A percentile compares a stretch with the other conserved stretches of the same genome.
Conservation (phyloP, 2,797 vertebrate genomes). For the Tangara arthus region DNA sequence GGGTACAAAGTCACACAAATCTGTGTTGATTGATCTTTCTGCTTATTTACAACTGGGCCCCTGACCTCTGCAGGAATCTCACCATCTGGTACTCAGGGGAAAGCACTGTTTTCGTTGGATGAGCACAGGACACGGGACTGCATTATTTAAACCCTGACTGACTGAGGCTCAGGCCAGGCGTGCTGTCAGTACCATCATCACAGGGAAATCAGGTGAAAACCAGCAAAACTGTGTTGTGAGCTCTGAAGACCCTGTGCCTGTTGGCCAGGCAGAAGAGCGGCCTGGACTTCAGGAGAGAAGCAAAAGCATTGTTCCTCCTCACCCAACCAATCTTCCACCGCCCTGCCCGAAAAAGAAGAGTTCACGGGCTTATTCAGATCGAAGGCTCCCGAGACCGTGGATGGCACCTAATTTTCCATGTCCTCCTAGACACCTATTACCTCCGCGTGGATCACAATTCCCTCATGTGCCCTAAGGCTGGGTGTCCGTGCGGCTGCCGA, state of each 20-base stretch:
- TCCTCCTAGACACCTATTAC: not conserved
- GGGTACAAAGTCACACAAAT: not conserved
- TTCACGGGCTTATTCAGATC: no score
- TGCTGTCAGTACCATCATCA: not conserved
- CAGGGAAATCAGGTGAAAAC: not conserved
- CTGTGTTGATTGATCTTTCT: not conserved
- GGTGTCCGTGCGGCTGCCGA: fast-evolving
- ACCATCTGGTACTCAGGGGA: no score
- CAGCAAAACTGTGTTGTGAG: not conserved
- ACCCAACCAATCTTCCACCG: no score
- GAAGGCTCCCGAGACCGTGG: fast-evolving
- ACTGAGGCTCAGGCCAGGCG: not conserved
- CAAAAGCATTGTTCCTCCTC: not conserved
- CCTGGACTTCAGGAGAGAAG: not conserved
- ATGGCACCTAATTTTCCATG: fast-evolving
- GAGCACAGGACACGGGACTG: not conserved
- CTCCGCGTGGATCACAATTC: not conserved
- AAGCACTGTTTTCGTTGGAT: not conserved
- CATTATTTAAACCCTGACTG: not conserved
- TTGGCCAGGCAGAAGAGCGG: not conserved
- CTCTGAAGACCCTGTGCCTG: fast-evolving
- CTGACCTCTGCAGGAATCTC: not conserved
- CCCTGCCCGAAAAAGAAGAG: no score
- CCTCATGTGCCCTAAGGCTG: not conserved
- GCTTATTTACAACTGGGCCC: not conserved